Evolutionary conservation across 2,888 invertebrate genomes (phyloP).

Genomic region (Monoplex corrugatus): DNA sequence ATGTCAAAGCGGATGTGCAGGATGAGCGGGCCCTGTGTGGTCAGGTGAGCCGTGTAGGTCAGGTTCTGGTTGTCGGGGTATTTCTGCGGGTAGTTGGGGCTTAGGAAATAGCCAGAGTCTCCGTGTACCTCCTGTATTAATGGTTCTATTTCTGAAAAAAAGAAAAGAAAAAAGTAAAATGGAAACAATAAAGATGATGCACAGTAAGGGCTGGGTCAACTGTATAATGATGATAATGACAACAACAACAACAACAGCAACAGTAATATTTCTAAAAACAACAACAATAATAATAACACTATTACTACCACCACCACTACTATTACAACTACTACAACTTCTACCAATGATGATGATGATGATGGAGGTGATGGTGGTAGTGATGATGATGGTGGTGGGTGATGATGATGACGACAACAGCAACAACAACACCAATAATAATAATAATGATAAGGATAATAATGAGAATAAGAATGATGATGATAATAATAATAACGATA

Average conservation of each 20-base stretch:
- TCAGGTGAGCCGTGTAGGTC: constrained; percentile 40
- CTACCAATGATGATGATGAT: too few relatives aligned
- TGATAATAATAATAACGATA: constrained; percentile 22
- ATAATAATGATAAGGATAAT: not conserved
- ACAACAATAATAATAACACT: not conserved
- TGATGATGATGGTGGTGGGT: too few relatives aligned
- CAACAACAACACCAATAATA: not conserved
- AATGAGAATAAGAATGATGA: not conserved
- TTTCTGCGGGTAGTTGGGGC: constrained; percentile 29
- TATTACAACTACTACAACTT: too few relatives aligned
- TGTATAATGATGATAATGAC: too few relatives aligned
- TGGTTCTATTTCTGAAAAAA: not conserved
- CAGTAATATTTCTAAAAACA: not conserved
- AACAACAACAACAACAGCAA: not conserved
- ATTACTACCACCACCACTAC: too few relatives aligned
- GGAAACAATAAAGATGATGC: not conserved
- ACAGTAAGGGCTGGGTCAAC: too few relatives aligned
- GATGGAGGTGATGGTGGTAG: too few relatives aligned
- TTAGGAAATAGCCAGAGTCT: constrained; percentile 35
- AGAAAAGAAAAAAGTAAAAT: not conserved
- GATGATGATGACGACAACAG: too few relatives aligned
- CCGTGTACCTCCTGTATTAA: not conserved
- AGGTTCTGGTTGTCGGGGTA: constrained; percentile 31
- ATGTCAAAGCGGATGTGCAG: not conserved
- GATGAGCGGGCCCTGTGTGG: constrained; percentile 14